Evolutionary conservation across 2,888 invertebrate genomes (phyloP), one percentile per base, ranked within the genome.

Genomic region (Epiblema foenella): DNA sequence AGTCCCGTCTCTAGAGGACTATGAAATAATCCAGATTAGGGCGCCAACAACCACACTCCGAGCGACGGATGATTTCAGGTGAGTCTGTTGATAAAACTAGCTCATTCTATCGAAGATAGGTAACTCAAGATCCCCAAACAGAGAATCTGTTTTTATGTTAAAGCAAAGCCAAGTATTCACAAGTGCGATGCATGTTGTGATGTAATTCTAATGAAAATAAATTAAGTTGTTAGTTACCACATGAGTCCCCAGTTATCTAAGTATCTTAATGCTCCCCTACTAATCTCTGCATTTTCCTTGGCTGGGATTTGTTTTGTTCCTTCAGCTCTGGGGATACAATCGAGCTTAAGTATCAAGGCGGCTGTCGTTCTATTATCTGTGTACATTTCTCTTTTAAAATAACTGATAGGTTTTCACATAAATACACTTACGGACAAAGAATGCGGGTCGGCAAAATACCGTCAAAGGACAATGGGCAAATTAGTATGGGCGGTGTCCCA

Each of bases 321-420:
- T 37, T 18, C n/a, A n/a, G n/a, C 37, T 7, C 7, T 37, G n/a
- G 33, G 49, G 51, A 37, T 63, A 49, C 63, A 20, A 37, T 18
- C 20, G 37, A 18, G 37, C 63, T 63, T 63, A 63, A 52, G 37
- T 63, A 63, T 63, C 15, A 52, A 63, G 20, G 20, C 18, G 37
- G 63, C 49, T 63, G 51, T 63, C 51, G 52, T 52, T 63, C 37
- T 63, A 20, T 65, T 65, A 20, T 65, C 42, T 65, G 39, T 39
- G 54, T 54, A 54, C 37, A 54, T 63, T 46, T 29, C 51, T 52
- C 52, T 64, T n/a, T 20, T 52, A 37, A 33, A 52, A 29, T 4
- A 24, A 24, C 24, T 37, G 12, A 4, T 24, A 51, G 54, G 20
- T 54, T 54, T 24, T n/a, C n/a, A n/a, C n/a, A n/a, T n/a, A n/a